Base-by-base conservation (phyloP, 2,888 invertebrate species). In the Erynnis tages region DNA sequence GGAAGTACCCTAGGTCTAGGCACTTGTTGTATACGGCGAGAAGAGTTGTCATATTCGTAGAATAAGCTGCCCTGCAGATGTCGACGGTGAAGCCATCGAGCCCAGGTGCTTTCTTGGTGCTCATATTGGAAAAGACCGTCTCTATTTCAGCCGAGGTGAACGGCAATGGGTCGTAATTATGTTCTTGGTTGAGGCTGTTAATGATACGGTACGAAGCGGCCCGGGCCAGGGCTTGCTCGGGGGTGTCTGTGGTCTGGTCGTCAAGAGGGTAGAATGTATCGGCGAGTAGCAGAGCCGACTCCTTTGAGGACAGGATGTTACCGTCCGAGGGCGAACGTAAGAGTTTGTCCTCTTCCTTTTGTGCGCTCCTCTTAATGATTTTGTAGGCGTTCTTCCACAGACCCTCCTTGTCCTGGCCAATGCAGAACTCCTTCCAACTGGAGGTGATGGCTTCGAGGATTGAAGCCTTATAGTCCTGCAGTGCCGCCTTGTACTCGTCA, bases 351-450 rank as follows among this genome's bases (percentile, higher is more conserved):
- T 37, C 29, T 21, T 50, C 34, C 3, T 6, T 38, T 1, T 27
- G 16, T 29, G 27, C 21, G 2, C 23, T 43, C 8, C 11, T 38
- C 4, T 45, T 41, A 2, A 60, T 41, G 2, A 60, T 38, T 14
- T 54, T 32, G 16, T 54, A 58, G 4, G 53, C 50, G 7, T 50
- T 48, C 1, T 57, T 54, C 60, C 58, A 59, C 2, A 56, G 4
- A 1, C 46, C 27, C 17, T 59, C 54, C 7, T 13, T 34, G 2
- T 53, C 43, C 25, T 54, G 54, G 6, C 25, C 45, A 1, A 13
- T 17, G 11, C 59, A 59, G 14, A 54, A 55, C 1, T 50, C 16
- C 16, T 55, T 59, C 55, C n/a, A n/a, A n/a, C n/a, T n/a, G n/a
- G n/a, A n/a, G n/a, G n/a, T n/a, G n/a, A n/a, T n/a, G n/a, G n/a